These are phyloP conservation scores for Archilochus colubris DNA, from an alignment of 2,113 vertebrate species.

Conservation along the genomic window DNA sequence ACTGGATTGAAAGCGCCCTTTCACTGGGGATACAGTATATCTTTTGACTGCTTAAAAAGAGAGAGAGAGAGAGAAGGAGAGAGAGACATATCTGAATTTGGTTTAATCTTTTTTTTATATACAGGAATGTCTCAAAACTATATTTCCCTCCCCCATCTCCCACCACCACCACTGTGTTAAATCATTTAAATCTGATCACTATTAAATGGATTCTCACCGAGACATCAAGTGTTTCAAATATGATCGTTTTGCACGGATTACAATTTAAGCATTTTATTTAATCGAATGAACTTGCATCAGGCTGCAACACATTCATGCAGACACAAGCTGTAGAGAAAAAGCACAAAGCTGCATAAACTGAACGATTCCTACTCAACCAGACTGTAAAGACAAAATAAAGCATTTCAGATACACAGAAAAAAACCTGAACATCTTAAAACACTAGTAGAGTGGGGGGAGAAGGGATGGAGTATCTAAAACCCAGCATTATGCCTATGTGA, in stretches of 20 bases:
- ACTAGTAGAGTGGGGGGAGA: rapidly evolving
- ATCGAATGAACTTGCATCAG: conserved; percentile 65
- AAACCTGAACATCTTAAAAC: conserved; percentile 1
- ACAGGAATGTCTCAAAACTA: conserved; percentile 62
- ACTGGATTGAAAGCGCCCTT: conserved; percentile 69
- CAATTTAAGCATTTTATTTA: conserved; percentile 73
- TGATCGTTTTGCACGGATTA: conserved; percentile 73
- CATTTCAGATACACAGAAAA: conserved; percentile 28
- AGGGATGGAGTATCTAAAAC: not conserved
- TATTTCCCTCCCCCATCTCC: conserved; percentile 56
- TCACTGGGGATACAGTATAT: conserved; percentile 68
- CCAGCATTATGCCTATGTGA: not conserved
- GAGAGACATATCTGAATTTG: conserved; percentile 74
- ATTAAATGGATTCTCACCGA: conserved; percentile 72
- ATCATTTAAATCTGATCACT: conserved; percentile 74
- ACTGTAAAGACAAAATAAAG: conserved; percentile 68
- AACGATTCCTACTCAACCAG: conserved; percentile 60
- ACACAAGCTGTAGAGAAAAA: conserved; percentile 62
- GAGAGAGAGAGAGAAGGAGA: not conserved
- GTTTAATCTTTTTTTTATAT: conserved; percentile 74
- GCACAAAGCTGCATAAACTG: conserved; percentile 47
- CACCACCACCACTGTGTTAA: conserved; percentile 54
- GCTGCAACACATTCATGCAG: conserved; percentile 64
- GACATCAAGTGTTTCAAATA: conserved; percentile 73
- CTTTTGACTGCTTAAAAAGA: conserved; percentile 37